Evolutionary conservation across 1,140 invertebrate species (phyloP), one percentile per base, ranked within the genome.

Genomic region (Anthonomus grandis): DNA sequence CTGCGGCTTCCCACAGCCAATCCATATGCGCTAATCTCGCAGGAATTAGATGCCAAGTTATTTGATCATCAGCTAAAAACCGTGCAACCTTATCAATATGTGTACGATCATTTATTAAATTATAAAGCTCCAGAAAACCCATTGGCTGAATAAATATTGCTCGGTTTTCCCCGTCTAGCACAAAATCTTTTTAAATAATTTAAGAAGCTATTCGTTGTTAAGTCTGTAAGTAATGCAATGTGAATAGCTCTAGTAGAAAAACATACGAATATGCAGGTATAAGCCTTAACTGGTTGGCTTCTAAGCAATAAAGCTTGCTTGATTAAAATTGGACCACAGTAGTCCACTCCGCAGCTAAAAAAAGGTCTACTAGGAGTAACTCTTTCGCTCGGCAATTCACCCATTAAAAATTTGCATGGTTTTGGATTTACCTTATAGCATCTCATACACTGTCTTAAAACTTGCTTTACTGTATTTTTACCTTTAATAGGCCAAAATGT

Each of bases 21-120:
- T n/a, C n/a, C n/a, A n/a, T n/a, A n/a, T n/a, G n/a, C n/a, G n/a
- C n/a, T n/a, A n/a, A n/a, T n/a, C n/a, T n/a, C n/a, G n/a, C n/a
- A n/a, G n/a, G n/a, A n/a, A n/a, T n/a, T n/a, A n/a, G n/a, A n/a
- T n/a, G 12, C 44, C 19, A 46, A 8, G 10, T 9, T 10, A 46
- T 46, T 22, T 2, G n/a, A 84, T 75, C 82, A 81, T n/a, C n/a
- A n/a, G n/a, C n/a, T n/a, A n/a, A n/a, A n/a, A n/a, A n/a, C n/a
- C n/a, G n/a, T n/a, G n/a, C 84, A 84, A 77, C 85, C 77, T 83
- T 82, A 78, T 86, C 85, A 46, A 21, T 9, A 13, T 1, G 2
- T 13, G 10, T 27, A 23, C 24, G 9, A 17, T 46, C 15, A 22
- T 13, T 19, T 6, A 46, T 9, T 13, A 46, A 21, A 23, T 21